Conservation (phyloP, 2,797 vertebrate genomes). For the Fundulus diaphanus region DNA sequence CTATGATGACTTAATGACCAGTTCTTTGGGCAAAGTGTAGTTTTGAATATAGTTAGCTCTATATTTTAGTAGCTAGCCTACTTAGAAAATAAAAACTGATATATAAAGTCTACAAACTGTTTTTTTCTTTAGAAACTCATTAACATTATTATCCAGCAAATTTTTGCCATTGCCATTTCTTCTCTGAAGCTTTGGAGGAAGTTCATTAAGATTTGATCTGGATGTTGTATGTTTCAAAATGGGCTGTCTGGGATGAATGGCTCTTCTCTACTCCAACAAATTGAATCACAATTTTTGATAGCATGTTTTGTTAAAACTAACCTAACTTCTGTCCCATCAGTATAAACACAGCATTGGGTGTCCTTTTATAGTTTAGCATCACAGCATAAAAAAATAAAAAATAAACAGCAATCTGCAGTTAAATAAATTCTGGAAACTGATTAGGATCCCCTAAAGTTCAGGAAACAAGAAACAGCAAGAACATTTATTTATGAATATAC, state of each 20-base stretch:
- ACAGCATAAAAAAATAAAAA: too few relatives aligned
- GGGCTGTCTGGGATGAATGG: neutral
- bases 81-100: neutral
- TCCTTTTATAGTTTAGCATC: too few relatives aligned
- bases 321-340: too few relatives aligned
- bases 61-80: neutral
- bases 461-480: too few relatives aligned
- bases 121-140: neutral
- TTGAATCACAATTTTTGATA: neutral
- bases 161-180: neutral
- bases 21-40: neutral
- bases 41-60: too few relatives aligned
- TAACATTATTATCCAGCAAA: neutral
- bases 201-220: neutral
- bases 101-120: neutral
- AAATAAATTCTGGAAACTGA: too few relatives aligned
- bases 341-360: too few relatives aligned
- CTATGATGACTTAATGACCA: neutral
- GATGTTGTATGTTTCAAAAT: neutral
- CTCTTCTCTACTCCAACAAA: too few relatives aligned
- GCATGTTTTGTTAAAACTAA: neutral
- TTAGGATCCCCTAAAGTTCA: too few relatives aligned
- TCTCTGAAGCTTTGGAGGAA: neutral
- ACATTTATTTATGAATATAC: too few relatives aligned
- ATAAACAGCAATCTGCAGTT: too few relatives aligned